phyloP scores from a whole-genome alignment of 2,797 vertebrate genomes.

The Molossus molossus region DNA sequence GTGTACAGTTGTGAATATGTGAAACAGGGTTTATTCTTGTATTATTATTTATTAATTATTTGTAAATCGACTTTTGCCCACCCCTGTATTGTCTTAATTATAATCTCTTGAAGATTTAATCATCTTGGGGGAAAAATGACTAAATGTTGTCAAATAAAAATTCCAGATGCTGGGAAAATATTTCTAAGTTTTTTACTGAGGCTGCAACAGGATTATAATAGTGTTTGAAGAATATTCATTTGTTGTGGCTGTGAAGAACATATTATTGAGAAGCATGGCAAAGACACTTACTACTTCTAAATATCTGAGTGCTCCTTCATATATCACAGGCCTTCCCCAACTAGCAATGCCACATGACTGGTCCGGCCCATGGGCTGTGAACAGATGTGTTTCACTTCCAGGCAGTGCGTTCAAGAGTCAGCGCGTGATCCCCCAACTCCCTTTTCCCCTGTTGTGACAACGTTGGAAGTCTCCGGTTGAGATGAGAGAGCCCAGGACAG shows the following conservation, averaged over 20 bases:
- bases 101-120: constrained; percentile 9
- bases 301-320: background rate
- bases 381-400: background rate
- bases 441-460: background rate
- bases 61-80: background rate
- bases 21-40: background rate
- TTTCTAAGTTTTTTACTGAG: background rate
- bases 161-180: background rate
- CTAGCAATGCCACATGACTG: background rate
- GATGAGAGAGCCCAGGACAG: background rate
- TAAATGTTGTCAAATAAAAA: constrained; percentile 48
- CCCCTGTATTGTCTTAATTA: background rate
- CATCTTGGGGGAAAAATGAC: background rate
- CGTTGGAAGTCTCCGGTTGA: background rate
- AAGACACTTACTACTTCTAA: background rate
- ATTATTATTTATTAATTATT: background rate
- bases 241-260: background rate
- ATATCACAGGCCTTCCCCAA: background rate
- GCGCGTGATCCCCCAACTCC: background rate
- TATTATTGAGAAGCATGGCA: background rate
- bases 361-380: background rate
- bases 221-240: constrained; percentile 37
- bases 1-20: background rate
- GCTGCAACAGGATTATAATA: background rate
- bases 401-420: background rate